phyloP scores from a whole-genome alignment of 2,888 invertebrate genomes.

The Leptinotarsa juncta region DNA sequence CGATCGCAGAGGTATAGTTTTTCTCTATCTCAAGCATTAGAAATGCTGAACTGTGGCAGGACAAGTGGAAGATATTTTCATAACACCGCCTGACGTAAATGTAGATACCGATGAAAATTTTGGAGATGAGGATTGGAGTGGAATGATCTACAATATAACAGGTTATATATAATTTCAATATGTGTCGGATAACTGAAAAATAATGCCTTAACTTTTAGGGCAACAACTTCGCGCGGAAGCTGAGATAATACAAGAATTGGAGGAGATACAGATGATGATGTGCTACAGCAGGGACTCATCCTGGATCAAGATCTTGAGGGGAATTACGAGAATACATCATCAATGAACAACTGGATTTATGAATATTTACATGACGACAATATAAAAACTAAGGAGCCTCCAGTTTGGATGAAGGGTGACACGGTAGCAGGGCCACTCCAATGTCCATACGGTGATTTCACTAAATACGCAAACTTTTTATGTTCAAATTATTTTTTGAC shows the following conservation, averaged over 20 bases:
- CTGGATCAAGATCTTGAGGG: background rate
- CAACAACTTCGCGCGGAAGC: slow-evolving; percentile 25
- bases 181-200: slow-evolving; percentile 13
- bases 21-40: slow-evolving; percentile 20
- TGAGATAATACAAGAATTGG: slow-evolving; percentile 26
- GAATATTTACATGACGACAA: background rate
- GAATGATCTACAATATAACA: slow-evolving; percentile 31
- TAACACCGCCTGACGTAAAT: slow-evolving; percentile 34
- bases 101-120: slow-evolving; percentile 36
- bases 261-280: slow-evolving; percentile 15
- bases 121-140: slow-evolving; percentile 37
- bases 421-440: too few species aligned
- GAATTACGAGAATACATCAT: background rate
- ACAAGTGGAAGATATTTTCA: slow-evolving; percentile 35
- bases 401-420: slow-evolving; percentile 11
- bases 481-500: slow-evolving; percentile 36
- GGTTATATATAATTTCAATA: slow-evolving; percentile 27
- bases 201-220: slow-evolving; percentile 26
- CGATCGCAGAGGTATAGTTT: slow-evolving; percentile 1
- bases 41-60: slow-evolving; percentile 23
- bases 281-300: too few species aligned
- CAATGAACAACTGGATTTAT: background rate
- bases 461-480: slow-evolving; percentile 21
- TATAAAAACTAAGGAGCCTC: background rate
- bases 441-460: slow-evolving; percentile 8